phyloP scores from a whole-genome alignment of 2,888 invertebrate genomes.

The Lasioglossum villosulum region DNA sequence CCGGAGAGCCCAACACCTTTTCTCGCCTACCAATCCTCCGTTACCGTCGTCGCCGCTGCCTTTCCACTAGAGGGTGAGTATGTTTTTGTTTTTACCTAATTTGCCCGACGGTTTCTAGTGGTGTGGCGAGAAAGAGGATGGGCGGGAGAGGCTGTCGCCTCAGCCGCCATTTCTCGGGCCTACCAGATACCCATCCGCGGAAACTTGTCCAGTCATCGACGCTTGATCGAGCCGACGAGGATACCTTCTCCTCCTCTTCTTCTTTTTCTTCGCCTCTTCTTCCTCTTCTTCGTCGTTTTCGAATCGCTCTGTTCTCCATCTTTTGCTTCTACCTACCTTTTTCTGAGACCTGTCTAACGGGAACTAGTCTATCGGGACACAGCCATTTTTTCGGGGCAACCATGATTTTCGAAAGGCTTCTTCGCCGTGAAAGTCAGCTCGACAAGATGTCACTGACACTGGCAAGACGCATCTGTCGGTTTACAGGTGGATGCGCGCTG shows the following conservation, averaged over 20 bases:
- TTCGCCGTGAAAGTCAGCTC: background rate
- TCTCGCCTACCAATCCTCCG: conserved; percentile 47
- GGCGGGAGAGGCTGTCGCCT: conserved; percentile 68
- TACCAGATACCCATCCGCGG: conserved; percentile 70
- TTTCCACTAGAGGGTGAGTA: conserved; percentile 35
- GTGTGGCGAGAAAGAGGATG: conserved; percentile 30
- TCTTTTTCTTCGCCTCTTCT: conserved; percentile 47
- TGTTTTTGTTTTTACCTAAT: conserved; percentile 81
- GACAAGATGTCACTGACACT: background rate
- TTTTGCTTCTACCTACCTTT: conserved; percentile 41
- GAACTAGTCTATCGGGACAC: conserved; percentile 20
- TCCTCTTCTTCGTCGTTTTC: conserved; percentile 28
- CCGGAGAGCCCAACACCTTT: conserved; percentile 53
- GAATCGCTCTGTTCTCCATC: conserved; percentile 40
- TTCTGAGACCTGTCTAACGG: conserved; percentile 44
- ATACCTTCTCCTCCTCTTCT: conserved; percentile 61
- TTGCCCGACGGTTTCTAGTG: conserved; percentile 68
- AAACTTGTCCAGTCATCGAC: conserved; percentile 82
- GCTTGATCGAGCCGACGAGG: conserved; percentile 82
- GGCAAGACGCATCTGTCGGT: conserved; percentile 25
- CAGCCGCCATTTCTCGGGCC: conserved; percentile 71
- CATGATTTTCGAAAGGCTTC: background rate
- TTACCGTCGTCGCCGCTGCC: conserved; percentile 1
- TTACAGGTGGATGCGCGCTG: conserved; percentile 25
- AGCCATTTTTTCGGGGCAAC: conserved; percentile 8